Base-by-base conservation (phyloP, 92 coral and sea anemone species). In the Parazoanthus darwini region DNA sequence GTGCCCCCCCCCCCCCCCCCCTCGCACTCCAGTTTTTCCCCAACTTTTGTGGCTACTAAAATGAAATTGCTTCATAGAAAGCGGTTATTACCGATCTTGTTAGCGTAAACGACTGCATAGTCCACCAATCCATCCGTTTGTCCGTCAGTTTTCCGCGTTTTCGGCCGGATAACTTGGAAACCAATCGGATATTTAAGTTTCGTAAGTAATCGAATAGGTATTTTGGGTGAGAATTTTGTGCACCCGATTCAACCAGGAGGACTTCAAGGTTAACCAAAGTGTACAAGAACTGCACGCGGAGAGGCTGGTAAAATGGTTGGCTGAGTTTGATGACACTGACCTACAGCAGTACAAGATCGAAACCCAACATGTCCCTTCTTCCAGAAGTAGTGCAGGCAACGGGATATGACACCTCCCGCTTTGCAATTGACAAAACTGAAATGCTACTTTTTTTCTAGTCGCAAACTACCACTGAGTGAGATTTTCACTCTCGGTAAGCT, bases 361-460 rank as follows among this genome's bases (percentile, higher is more conserved):
- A 86, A 85, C 92, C 88, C 91, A 74, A 46, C 89, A 29, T 90
- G 35, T 85, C 88, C 80, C 89, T 90, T 86, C 90, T 82, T 82
- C 90, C 88, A 88, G 91, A 90, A 29, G 75, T 91, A 67, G 91
- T 90, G 85, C 91, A 85, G 87, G 83, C 84, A 77, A 89, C 73
- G 86, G 93, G 91, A 72, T 90, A 81, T 70, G 79, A 90, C 85
- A 88, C 82, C 66, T 75, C 82, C 82, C 73, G 77, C 80, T 74
- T 29, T 29, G 33, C 33, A 29, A 29, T 92, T 88, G 87, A 88
- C 80, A 88, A 85, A 59, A 86, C 86, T 77, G 93, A 91, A 79
- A 77, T 85, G 89, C 83, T 85, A 72, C 79, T 65, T 85, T 74
- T 85, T 79, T 36, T 29, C 33, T 29, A 29, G 33, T 77, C 85